phyloP scores from a whole-genome alignment of 2,888 invertebrate species.

The Epirrhoe alternata region DNA sequence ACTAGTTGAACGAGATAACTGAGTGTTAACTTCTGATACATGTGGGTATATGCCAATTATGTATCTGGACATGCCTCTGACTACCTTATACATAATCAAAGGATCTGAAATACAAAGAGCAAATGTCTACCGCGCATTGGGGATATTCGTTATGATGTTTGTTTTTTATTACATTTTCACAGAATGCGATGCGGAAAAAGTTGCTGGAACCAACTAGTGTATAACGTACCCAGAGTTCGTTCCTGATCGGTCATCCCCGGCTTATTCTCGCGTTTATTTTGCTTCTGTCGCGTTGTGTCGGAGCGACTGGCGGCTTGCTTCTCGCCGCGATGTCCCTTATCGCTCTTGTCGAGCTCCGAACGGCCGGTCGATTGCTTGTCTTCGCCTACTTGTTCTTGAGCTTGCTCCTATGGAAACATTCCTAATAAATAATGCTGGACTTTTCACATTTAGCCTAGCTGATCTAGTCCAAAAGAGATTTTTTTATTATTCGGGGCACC shows the following conservation, averaged over 20 bases:
- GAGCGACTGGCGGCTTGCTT: constrained; percentile 71
- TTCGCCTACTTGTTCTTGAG: constrained; percentile 86
- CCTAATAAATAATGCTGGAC: background rate
- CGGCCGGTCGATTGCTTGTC: constrained; percentile 89
- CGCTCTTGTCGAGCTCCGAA: constrained; percentile 89
- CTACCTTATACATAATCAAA: no score
- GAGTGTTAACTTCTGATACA: no score
- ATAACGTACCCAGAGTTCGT: constrained; percentile 85
- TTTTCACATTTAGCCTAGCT: no score
- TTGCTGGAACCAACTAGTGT: background rate
- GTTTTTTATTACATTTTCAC: no score
- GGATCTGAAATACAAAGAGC: no score
- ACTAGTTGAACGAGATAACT: no score
- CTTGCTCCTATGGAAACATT: constrained; percentile 74
- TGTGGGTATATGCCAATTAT: no score
- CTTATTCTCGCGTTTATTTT: constrained; percentile 85
- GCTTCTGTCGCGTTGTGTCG: constrained; percentile 68
- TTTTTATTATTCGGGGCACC: constrained; percentile 7
- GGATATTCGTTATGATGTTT: no score
- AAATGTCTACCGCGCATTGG: no score
- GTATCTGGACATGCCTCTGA: no score
- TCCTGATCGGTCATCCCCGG: constrained; percentile 91
- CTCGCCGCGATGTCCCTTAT: constrained; percentile 88
- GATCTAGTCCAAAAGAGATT: background rate
- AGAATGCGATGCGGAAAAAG: no score